phyloP scores from a whole-genome alignment of 92 coral and sea anemone genomes.

The Porites rus region DNA sequence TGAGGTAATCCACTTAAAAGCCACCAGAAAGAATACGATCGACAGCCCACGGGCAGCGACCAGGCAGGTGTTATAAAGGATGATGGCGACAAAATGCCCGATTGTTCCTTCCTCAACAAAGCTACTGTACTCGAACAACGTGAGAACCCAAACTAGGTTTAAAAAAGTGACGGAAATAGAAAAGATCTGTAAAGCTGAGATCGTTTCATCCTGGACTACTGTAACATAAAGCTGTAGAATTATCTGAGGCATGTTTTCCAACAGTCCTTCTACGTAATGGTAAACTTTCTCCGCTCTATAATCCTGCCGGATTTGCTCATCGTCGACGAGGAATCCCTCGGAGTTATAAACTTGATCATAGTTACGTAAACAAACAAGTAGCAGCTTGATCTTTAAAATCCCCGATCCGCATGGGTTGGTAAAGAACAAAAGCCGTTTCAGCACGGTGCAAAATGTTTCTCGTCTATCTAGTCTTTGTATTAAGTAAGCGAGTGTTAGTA shows the following conservation, averaged over 20 bases:
- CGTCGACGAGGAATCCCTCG: slow-evolving; percentile 54
- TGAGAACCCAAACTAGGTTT: slow-evolving; percentile 60
- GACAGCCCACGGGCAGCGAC: slow-evolving; percentile 72
- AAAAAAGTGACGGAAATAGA: slow-evolving; percentile 60
- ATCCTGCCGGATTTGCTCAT: slow-evolving; percentile 47
- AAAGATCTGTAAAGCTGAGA: slow-evolving; percentile 56
- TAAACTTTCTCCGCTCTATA: slow-evolving; percentile 54
- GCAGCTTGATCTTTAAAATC: slow-evolving; percentile 64
- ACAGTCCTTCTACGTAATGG: slow-evolving; percentile 64
- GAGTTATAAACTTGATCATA: slow-evolving; percentile 64
- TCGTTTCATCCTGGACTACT: slow-evolving; percentile 45
- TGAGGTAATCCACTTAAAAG: slow-evolving; percentile 65
- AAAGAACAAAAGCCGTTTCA: slow-evolving; percentile 37
- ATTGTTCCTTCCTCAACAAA: slow-evolving; percentile 35
- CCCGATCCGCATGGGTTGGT: slow-evolving; percentile 69
- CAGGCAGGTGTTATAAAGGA: slow-evolving; percentile 66
- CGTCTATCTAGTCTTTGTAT: slow-evolving; percentile 34
- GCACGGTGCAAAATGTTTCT: not conserved
- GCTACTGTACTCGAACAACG: slow-evolving; percentile 61
- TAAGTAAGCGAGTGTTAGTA: slow-evolving; percentile 59
- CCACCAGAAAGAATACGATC: slow-evolving; percentile 67
- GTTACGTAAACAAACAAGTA: slow-evolving; percentile 68
- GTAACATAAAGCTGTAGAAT: slow-evolving; percentile 68
- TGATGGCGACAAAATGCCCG: slow-evolving; percentile 39
- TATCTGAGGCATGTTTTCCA: slow-evolving; percentile 78